Conservation (phyloP, 2,113 vertebrate species). For the Damaliscus lunatus region DNA sequence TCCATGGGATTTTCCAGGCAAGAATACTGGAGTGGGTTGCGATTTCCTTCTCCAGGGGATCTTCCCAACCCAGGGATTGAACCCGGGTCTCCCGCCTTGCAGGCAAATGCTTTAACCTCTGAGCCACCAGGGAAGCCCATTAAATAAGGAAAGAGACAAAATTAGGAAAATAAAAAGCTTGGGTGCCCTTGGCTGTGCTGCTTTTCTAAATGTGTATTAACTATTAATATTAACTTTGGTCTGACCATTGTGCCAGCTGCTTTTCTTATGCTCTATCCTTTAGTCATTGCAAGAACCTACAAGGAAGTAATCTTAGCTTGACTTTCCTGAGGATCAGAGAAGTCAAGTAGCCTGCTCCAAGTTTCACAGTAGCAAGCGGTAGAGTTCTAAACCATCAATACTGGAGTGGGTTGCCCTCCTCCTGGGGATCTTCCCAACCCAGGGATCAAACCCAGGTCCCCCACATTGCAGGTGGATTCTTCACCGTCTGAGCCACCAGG, state of each 20-base stretch:
- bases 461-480: background rate
- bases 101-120: too few relatives aligned
- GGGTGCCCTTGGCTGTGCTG: background rate
- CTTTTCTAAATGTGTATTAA: conserved; percentile 15
- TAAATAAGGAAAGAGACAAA: conserved; percentile 52
- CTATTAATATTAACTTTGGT: conserved; percentile 43
- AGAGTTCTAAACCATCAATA: background rate
- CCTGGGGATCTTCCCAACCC: background rate
- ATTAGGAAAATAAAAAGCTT: conserved; percentile 48
- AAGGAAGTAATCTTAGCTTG: background rate
- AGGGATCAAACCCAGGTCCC: background rate
- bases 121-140: too few relatives aligned
- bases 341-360: background rate
- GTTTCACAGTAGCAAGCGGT: background rate
- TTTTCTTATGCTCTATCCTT: background rate
- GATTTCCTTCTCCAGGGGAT: too few relatives aligned
- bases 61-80: too few relatives aligned
- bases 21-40: too few relatives aligned
- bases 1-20: too few relatives aligned
- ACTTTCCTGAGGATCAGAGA: background rate
- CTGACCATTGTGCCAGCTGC: conserved; percentile 15
- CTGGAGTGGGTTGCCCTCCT: background rate
- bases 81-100: too few relatives aligned
- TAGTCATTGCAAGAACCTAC: background rate
- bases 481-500: background rate